These are phyloP conservation scores for Garra rufa DNA, from an alignment of 2,113 vertebrate species.

Conservation along the genomic window DNA sequence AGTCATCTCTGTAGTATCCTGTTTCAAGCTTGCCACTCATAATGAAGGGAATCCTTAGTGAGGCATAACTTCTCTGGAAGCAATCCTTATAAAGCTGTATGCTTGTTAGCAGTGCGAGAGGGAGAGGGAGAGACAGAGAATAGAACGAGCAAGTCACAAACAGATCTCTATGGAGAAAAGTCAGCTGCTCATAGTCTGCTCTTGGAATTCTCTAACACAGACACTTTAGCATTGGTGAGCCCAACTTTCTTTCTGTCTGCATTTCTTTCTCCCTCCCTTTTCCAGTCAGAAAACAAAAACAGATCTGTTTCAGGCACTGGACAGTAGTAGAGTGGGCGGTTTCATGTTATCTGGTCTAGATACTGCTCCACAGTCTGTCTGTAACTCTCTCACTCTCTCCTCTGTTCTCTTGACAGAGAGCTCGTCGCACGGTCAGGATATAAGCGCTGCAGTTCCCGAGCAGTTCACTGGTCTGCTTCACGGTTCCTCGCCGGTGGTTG, in stretches of 20 bases:
- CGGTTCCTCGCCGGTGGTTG: constrained; percentile 94
- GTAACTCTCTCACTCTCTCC: constrained; percentile 28
- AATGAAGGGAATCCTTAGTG: constrained; percentile 49
- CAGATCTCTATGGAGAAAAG: constrained; percentile 55
- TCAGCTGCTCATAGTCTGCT: constrained; percentile 72
- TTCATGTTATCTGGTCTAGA: constrained; percentile 69
- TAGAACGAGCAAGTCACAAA: constrained; percentile 9
- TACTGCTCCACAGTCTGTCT: constrained; percentile 50
- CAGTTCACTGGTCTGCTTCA: constrained; percentile 96
- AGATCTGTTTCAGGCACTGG: constrained; percentile 80
- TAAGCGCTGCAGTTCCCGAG: constrained; percentile 84
- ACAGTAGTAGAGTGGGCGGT: constrained; percentile 69
- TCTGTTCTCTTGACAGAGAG: constrained; percentile 67
- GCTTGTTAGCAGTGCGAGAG: constrained; percentile 32
- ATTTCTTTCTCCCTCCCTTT: constrained; percentile 32
- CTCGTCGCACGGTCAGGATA: constrained; percentile 65
- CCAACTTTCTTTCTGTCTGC: constrained; percentile 56
- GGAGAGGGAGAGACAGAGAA: constrained; percentile 25
- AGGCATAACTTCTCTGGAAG: constrained; percentile 58
- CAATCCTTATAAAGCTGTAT: constrained; percentile 42
- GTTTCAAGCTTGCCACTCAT: constrained; percentile 39
- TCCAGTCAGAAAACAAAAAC: constrained; percentile 80
- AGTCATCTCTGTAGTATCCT: constrained; percentile 19
- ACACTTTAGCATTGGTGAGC: constrained; percentile 59
- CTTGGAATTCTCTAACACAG: constrained; percentile 83